Conservation (phyloP, 2,113 vertebrate species). For the Bujurquina vittata region DNA sequence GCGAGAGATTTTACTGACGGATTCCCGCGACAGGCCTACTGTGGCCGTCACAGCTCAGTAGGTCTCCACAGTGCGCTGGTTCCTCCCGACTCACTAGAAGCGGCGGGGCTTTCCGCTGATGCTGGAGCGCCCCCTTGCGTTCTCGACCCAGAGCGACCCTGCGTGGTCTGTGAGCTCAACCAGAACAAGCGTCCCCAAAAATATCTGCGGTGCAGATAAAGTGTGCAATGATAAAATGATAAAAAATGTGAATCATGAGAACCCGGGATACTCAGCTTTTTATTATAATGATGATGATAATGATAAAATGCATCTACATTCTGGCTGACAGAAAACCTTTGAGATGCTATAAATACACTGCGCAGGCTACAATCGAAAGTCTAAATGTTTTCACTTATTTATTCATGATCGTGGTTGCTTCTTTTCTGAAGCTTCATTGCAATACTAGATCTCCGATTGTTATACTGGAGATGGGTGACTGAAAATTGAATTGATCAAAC, state of each 20-base stretch:
- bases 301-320: background rate
- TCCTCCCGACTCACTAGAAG: background rate
- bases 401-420: background rate
- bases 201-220: no score
- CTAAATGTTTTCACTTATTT: background rate
- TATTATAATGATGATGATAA: no score
- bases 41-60: conserved; percentile 28
- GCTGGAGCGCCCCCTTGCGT: conserved; percentile 45
- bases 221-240: no score
- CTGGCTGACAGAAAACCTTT: background rate
- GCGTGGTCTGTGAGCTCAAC: background rate
- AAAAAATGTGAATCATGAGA: background rate
- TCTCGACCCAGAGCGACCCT: background rate
- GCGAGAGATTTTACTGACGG: conserved; percentile 12
- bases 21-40: background rate
- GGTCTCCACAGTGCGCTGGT: conserved; percentile 18
- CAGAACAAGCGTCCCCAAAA: conserved; percentile 14
- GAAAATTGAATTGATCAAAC: background rate
- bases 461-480: background rate
- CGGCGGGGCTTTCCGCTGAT: background rate
- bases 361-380: background rate
- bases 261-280: background rate
- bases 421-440: background rate
- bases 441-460: background rate
- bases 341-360: background rate